These are phyloP conservation scores for Ostrea edulis DNA, from an alignment of 1,140 invertebrate genomes.

Conservation along the genomic window DNA sequence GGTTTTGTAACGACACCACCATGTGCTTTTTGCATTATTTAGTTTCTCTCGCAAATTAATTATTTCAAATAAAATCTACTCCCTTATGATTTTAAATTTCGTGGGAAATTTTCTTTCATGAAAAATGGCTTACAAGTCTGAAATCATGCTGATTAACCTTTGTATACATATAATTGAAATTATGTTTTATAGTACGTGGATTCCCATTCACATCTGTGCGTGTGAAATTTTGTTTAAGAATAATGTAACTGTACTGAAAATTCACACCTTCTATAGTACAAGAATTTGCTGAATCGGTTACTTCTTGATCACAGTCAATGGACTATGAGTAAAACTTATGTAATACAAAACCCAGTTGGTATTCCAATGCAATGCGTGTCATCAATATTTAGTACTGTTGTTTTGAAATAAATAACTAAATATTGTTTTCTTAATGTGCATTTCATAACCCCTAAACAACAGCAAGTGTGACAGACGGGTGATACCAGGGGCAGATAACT, in stretches of 20 bases:
- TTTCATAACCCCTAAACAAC: constrained; percentile 14
- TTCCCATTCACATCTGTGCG: too few species aligned
- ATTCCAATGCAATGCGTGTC: neutral
- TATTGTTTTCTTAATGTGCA: constrained; percentile 32
- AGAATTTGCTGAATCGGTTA: neutral
- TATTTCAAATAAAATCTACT: neutral
- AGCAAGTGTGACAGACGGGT: constrained; percentile 9
- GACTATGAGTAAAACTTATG: neutral
- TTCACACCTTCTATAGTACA: neutral
- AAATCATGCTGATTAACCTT: neutral
- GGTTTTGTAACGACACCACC: neutral
- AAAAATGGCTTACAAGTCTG: neutral
- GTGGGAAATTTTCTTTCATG: neutral
- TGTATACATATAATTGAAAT: neutral
- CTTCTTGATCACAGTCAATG: neutral
- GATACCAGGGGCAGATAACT: constrained; percentile 24
- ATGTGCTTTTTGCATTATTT: neutral
- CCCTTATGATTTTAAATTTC: constrained; percentile 11
- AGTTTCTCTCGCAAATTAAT: constrained; percentile 1
- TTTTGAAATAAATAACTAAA: constrained; percentile 13
- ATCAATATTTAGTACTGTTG: constrained; percentile 17
- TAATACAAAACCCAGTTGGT: neutral
- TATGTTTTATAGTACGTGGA: neutral
- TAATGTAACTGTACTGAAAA: neutral
- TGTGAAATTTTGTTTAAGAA: too few species aligned